phyloP scores from a whole-genome alignment of 2,797 vertebrate species.

The Typhlichthys eigenmanni region DNA sequence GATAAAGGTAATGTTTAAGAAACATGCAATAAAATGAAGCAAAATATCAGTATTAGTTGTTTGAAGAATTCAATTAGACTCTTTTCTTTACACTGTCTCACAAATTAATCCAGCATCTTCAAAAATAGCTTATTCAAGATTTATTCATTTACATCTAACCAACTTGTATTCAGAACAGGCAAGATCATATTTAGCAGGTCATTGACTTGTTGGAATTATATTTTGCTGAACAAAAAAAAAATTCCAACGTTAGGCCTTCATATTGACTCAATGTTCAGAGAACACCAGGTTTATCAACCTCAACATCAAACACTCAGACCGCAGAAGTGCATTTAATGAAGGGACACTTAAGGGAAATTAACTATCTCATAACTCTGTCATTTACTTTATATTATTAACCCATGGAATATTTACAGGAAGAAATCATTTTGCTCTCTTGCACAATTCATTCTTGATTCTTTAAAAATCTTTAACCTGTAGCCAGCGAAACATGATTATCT shows the following conservation, averaged over 20 bases:
- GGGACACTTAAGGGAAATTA: background rate
- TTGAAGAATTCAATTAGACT: slow-evolving; percentile 1
- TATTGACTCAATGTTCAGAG: too few species aligned
- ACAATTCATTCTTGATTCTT: too few species aligned
- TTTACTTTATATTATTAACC: background rate
- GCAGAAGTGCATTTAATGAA: too few species aligned
- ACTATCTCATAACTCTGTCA: background rate
- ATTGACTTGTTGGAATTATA: slow-evolving; percentile 3
- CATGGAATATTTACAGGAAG: background rate
- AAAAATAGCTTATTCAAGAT: too few species aligned
- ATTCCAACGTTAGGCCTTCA: too few species aligned
- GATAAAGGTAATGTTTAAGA: slow-evolving; percentile 10
- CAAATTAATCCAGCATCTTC: too few species aligned
- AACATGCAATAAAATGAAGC: slow-evolving; percentile 22
- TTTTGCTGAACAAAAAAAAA: background rate
- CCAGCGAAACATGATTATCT: background rate
- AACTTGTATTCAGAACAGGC: background rate
- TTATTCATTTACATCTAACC: background rate
- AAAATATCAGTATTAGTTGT: background rate
- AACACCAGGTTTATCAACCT: too few species aligned
- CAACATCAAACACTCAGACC: too few species aligned
- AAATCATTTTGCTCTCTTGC: too few species aligned
- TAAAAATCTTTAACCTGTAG: background rate
- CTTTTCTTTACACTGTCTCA: background rate
- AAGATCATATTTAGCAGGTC: background rate